Evolutionary conservation across 2,797 vertebrate species (phyloP).

Genomic region (Pangasius macronema): DNA sequence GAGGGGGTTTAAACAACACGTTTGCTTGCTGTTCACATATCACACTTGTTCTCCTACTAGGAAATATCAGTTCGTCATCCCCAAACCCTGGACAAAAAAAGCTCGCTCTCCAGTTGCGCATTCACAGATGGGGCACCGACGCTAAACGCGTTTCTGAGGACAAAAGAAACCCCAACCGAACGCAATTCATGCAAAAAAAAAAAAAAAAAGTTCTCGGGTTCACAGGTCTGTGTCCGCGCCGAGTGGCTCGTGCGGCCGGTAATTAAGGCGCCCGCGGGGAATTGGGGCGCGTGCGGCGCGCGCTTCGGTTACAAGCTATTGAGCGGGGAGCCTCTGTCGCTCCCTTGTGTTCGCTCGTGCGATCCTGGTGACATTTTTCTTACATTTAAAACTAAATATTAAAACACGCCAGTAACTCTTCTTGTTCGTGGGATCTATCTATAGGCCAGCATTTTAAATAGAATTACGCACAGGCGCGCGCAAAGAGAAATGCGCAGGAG

Average conservation of each 20-base stretch:
- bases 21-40: slow-evolving; percentile 8
- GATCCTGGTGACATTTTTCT: background rate
- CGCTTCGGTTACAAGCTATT: slow-evolving; percentile 57
- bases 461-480: background rate
- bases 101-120: slow-evolving; percentile 63
- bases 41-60: background rate
- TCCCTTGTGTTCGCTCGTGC: slow-evolving; percentile 33
- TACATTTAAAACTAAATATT: background rate
- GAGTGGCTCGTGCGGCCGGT: slow-evolving; percentile 31
- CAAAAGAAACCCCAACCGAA: slow-evolving; percentile 80
- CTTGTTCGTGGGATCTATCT: background rate
- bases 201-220: slow-evolving; percentile 46
- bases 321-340: slow-evolving; percentile 31
- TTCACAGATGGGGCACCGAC: slow-evolving; percentile 79
- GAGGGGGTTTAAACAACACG: background rate
- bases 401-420: background rate
- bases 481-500: background rate
- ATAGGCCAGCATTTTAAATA: background rate
- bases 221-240: slow-evolving; percentile 27
- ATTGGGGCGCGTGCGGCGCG: slow-evolving; percentile 75
- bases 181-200: slow-evolving; percentile 47
- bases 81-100: slow-evolving; percentile 67
- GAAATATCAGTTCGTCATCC: slow-evolving; percentile 58
- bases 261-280: slow-evolving; percentile 59
- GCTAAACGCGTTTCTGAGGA: slow-evolving; percentile 71